Base-by-base conservation (phyloP, 2,797 vertebrate species). In the Melanotaenia trifasciata region DNA sequence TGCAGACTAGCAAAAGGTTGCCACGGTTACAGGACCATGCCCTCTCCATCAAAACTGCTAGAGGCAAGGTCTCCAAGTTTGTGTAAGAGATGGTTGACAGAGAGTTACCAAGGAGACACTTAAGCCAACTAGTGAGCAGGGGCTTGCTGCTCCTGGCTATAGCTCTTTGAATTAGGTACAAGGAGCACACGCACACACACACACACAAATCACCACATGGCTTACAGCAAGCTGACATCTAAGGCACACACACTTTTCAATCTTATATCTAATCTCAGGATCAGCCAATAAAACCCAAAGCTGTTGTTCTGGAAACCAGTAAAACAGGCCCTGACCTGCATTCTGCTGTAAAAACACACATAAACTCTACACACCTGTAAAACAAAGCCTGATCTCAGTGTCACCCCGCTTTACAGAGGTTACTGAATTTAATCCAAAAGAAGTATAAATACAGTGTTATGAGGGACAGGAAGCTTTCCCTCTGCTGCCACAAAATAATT, bases 51-150 rank as follows among this genome's bases (percentile, higher is more conserved):
- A 72, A 83, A 87, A 81, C 72, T 0, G 18, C 63, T 57, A 76
- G 78, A 57, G 84, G 61, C 56, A 36, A 43, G 40, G 58, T 35
- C 6, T 45, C 47, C 45, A 64, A 58, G 63, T 64, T 67, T 67
- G 73, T 63, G 36, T 33, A 33, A 38, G 24, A 35, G 58, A 26
- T 57, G 58, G 60, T 75, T 67, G 66, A 84, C 28, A 64, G 22
- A 33, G 65, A 75, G 83, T 87, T 85, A 79, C 82, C 88, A 89
- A 79, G 86, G 81, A 82, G 76, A 88, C 87, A 67, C 75, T 76
- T 73, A 28, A 68, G 72, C 72, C 75, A 74, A 56, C 58, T 33
- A 64, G 36, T 60, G 24, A 30, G 67, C 64, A 66, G 58, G 62
- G 18, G 63, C 26, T 67, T 32, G 32, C 70, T 67, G 70, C 75